Base-by-base conservation (phyloP, 1,140 invertebrate species). In the Drusus annulatus region DNA sequence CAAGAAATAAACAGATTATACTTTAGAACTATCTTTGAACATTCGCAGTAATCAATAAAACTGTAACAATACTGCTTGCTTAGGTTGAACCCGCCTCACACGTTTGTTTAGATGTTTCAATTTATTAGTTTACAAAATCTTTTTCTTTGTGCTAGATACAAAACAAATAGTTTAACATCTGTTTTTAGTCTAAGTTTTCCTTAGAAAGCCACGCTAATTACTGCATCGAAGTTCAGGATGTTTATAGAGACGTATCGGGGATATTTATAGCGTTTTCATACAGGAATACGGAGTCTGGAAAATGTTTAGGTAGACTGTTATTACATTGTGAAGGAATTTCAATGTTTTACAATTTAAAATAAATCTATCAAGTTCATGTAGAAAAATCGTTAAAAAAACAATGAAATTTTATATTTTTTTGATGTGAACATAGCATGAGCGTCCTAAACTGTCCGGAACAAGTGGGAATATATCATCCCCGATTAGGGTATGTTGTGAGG, bases 131-230 rank as follows among this genome's bases (percentile, higher is more conserved):
- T 60, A 60, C 56, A 17, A 17, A 60, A 23, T 60, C 23, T 21
- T 60, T 60, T 60, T 60, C 56, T 19, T 60, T 23, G 23, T 56
- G 19, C 2, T 56, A 17, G 17, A 6, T 17, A 58, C 56, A 23
- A 60, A 19, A 21, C 23, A 17, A 60, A 60, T 60, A 60, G 21
- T 60, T 60, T 21, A 60, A 60, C 56, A 19, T 60, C 56, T 60
- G 56, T 60, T 60, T 60, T 56, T 13, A 21, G 23, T 60, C 17
- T 17, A 60, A 13, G 10, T 60, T 56, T 60, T 60, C 56, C 16
- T 60, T n/a, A 10, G 54, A 17, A n/a, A n/a, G n/a, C 19, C 19
- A 13, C 52, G 16, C 52, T 56, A 19, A n/a, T 19, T n/a, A 60
- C 56, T 60, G 10, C 17, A 60, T 60, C 17, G 23, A 60, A 60